Conservation (phyloP, 2,888 invertebrate genomes). For the Halictus quadricinctus region DNA sequence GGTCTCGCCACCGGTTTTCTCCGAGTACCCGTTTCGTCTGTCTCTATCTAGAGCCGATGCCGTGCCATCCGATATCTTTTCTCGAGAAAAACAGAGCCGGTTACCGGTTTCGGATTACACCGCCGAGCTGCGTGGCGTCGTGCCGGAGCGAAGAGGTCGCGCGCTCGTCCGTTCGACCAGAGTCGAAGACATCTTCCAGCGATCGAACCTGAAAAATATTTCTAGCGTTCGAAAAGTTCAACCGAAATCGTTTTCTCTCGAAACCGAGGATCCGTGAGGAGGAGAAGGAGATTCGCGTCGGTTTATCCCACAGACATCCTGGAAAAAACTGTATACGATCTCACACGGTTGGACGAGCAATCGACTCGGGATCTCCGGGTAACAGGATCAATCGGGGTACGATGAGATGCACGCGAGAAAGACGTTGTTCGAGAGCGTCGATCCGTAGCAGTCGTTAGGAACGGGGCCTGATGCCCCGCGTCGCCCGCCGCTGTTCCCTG, state of each 20-base stretch:
- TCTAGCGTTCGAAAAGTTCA: not conserved
- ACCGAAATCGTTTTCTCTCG: not conserved
- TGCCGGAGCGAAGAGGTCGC: not conserved
- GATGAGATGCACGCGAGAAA: not conserved
- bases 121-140: not conserved
- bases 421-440: not conserved
- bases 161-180: not conserved
- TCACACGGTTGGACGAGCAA: not conserved
- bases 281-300: not conserved
- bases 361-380: not conserved
- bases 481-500: constrained; percentile 16
- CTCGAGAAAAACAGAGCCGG: constrained; percentile 50
- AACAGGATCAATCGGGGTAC: not conserved
- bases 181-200: not conserved
- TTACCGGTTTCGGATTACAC: constrained; percentile 54
- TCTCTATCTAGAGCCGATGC: constrained; percentile 40
- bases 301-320: not conserved
- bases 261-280: not conserved
- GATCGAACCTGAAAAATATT: not conserved
- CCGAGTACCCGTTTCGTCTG: constrained; percentile 43
- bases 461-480: constrained; percentile 56
- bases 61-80: constrained; percentile 50
- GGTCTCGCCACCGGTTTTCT: constrained; percentile 41
- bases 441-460: constrained; percentile 23
- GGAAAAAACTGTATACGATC: not conserved